A percentile compares a stretch with the other conserved stretches of the same genome.
Conservation (phyloP, 2,113 vertebrate genomes). For the Condylura cristata region DNA sequence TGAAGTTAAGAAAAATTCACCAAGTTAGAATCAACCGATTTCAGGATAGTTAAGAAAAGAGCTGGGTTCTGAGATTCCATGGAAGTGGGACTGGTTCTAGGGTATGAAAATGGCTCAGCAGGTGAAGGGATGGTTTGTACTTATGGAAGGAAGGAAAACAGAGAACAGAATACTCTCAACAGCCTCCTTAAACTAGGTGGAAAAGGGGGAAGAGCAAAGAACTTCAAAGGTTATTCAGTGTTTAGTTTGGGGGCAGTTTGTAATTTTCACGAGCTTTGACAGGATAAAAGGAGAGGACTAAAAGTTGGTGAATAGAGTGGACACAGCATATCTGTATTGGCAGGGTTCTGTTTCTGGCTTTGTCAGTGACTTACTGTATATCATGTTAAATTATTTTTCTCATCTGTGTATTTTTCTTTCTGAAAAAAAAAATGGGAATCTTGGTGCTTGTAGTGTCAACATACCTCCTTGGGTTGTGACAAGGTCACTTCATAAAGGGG, state of each 20-base stretch:
- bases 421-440: neutral
- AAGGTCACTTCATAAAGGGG: neutral
- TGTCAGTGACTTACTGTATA: neutral
- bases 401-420: conserved; percentile 22
- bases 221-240: neutral
- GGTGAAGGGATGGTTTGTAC: neutral
- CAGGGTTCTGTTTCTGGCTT: neutral
- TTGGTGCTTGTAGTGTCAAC: conserved; percentile 24
- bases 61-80: neutral
- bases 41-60: neutral
- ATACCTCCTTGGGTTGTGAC: neutral
- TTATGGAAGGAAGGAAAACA: neutral
- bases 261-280: neutral
- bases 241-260: neutral
- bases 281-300: neutral
- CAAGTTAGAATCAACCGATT: neutral
- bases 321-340: neutral
- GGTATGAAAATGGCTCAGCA: neutral
- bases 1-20: neutral
- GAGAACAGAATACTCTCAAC: neutral
- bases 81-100: neutral
- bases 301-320: neutral
- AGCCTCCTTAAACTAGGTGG: neutral
- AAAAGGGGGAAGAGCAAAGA: neutral
- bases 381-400: conserved; percentile 56